These are phyloP conservation scores for Panagrolaimus sp. DNA, from an alignment of 1,140 invertebrate genomes.

Conservation along the genomic window DNA sequence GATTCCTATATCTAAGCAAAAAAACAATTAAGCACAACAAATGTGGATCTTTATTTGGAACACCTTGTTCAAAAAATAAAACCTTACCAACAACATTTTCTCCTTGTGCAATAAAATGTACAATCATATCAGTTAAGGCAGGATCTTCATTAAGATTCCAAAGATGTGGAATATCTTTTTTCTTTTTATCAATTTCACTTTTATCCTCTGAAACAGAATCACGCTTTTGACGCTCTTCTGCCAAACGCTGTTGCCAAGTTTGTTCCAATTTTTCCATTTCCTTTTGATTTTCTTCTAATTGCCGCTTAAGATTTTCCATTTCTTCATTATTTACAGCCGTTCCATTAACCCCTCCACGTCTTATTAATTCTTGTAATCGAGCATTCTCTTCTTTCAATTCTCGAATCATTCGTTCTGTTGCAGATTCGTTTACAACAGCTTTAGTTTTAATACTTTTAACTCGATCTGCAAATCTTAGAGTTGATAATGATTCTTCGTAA, in stretches of 20 bases:
- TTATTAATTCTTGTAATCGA: constrained; percentile 59
- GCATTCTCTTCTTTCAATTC: constrained; percentile 67
- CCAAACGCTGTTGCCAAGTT: constrained; percentile 63
- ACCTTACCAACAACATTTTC: constrained; percentile 62
- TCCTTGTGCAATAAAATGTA: constrained; percentile 63
- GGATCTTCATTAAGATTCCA: constrained; percentile 67
- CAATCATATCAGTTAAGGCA: constrained; percentile 63
- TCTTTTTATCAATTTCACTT: constrained; percentile 60
- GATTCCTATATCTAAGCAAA: too few relatives aligned
- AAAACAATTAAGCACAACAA: too few relatives aligned
- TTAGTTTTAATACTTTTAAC: constrained; percentile 65
- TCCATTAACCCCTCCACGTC: constrained; percentile 51
- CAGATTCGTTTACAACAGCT: constrained; percentile 65
- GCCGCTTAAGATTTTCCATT: constrained; percentile 58
- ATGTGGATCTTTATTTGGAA: too few relatives aligned
- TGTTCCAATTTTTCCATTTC: constrained; percentile 64
- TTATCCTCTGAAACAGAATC: constrained; percentile 42
- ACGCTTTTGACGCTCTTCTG: constrained; percentile 58
- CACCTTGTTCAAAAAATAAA: too few relatives aligned
- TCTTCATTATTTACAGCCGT: constrained; percentile 59
- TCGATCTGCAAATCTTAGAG: constrained; percentile 66
- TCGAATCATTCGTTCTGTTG: constrained; percentile 64
- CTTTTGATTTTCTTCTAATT: constrained; percentile 63
- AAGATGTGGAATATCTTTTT: constrained; percentile 63
- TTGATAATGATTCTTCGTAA: constrained; percentile 67